These are phyloP conservation scores for Taxidea taxus DNA, from an alignment of 2,113 vertebrate genomes.

Conservation along the genomic window DNA sequence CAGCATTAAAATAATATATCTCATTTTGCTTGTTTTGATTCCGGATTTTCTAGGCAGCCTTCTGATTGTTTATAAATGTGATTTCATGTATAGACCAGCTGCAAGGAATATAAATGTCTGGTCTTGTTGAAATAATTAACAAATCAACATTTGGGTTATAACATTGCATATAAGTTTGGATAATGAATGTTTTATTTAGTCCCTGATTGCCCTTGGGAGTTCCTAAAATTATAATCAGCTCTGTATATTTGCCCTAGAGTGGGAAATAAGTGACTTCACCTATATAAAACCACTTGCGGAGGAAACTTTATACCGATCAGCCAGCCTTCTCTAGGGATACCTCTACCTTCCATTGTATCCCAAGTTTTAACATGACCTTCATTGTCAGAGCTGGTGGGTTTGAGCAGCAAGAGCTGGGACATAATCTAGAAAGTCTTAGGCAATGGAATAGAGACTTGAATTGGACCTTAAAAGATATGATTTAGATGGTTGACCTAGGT, in stretches of 20 bases:
- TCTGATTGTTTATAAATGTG: background rate
- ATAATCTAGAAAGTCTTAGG: background rate
- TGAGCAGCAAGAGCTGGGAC: background rate
- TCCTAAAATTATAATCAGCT: background rate
- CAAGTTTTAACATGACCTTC: background rate
- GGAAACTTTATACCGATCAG: background rate
- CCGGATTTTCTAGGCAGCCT: background rate
- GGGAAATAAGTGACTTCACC: background rate
- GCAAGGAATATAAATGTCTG: background rate
- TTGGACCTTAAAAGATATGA: background rate
- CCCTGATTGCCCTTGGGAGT: background rate
- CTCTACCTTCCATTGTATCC: background rate
- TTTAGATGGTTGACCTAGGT: background rate
- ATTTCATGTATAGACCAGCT: background rate
- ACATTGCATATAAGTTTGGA: background rate
- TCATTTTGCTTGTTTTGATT: background rate
- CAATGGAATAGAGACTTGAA: background rate
- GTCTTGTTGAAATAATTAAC: background rate
- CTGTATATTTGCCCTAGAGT: background rate
- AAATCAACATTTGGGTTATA: background rate
- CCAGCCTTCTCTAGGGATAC: background rate
- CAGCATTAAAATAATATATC: background rate
- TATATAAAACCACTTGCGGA: background rate
- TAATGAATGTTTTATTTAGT: background rate
- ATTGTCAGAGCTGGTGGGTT: background rate